Conservation (phyloP, 2,888 invertebrate genomes). For the Ennomos fuscantarius region DNA sequence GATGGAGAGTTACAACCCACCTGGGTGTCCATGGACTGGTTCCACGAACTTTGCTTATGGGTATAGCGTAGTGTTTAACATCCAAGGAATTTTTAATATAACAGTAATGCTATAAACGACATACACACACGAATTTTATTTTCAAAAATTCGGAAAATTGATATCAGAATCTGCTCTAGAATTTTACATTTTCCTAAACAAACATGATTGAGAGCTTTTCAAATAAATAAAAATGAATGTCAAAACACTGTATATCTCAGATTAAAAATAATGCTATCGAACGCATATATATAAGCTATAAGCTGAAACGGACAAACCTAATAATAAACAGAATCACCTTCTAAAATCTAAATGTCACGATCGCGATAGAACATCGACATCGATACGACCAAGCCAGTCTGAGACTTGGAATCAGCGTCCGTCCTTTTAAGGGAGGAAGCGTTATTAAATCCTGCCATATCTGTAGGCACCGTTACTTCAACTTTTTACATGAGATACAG, state of each 20-base stretch:
- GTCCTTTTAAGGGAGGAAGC: conserved; percentile 65
- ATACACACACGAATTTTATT: too few species aligned
- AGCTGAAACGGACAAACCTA: conserved; percentile 30
- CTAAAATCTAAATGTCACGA: conserved; percentile 43
- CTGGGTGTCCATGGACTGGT: conserved; percentile 55
- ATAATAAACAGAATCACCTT: conserved; percentile 36
- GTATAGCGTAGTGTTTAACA: too few species aligned
- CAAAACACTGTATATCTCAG: conserved; percentile 28
- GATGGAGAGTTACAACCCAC: conserved; percentile 45
- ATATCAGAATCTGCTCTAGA: too few species aligned
- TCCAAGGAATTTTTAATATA: too few species aligned
- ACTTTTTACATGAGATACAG: conserved; percentile 32
- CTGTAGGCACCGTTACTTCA: conserved; percentile 68
- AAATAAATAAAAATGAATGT: conserved; percentile 35
- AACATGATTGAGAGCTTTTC: conserved; percentile 27
- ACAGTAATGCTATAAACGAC: too few species aligned
- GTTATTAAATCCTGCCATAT: conserved; percentile 79
- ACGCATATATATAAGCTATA: conserved; percentile 16
- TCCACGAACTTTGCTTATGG: conserved; percentile 38
- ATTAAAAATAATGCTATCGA: conserved; percentile 35
- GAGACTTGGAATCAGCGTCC: conserved; percentile 52
- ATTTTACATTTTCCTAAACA: conserved; percentile 5
- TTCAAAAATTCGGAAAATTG: too few species aligned
- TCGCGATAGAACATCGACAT: conserved; percentile 50
- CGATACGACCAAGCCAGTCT: conserved; percentile 35